Conservation (phyloP, 2,113 vertebrate species). For the Chaetodon auriga region DNA sequence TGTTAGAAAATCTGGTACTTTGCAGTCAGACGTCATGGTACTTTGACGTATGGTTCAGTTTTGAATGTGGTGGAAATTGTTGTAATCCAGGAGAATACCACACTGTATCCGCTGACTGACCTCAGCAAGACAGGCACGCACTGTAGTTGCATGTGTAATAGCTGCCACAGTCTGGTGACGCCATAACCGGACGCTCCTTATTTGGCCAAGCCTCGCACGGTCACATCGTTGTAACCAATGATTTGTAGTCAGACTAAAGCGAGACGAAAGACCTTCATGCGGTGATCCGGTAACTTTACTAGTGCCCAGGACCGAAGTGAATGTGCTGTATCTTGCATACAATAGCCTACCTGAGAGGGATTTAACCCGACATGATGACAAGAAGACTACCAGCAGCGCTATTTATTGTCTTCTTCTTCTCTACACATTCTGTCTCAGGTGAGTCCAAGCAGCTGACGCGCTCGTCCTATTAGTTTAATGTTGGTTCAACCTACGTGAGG, state of each 20-base stretch:
- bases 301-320: not conserved
- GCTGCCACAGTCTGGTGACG: slow-evolving; percentile 28
- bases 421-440: slow-evolving; percentile 59
- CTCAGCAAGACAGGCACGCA: slow-evolving; percentile 21
- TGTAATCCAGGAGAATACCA: not conserved
- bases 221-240: not conserved
- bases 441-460: slow-evolving; percentile 22
- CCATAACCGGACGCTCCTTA: slow-evolving; percentile 64
- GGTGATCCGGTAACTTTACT: not conserved
- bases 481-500: no score
- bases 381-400: not conserved
- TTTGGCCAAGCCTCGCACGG: slow-evolving; percentile 51
- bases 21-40: not conserved
- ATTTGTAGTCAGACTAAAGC: not conserved
- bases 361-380: not conserved
- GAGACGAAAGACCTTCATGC: not conserved
- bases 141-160: no score
- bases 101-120: not conserved
- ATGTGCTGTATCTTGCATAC: not conserved
- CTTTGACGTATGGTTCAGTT: not conserved
- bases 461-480: not conserved
- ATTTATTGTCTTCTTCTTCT: not conserved
- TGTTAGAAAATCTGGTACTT: not conserved
- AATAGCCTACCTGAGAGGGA: not conserved
- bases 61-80: not conserved